phyloP scores from a whole-genome alignment of 2,797 vertebrate genomes.

The Rhadinocentrus ornatus region DNA sequence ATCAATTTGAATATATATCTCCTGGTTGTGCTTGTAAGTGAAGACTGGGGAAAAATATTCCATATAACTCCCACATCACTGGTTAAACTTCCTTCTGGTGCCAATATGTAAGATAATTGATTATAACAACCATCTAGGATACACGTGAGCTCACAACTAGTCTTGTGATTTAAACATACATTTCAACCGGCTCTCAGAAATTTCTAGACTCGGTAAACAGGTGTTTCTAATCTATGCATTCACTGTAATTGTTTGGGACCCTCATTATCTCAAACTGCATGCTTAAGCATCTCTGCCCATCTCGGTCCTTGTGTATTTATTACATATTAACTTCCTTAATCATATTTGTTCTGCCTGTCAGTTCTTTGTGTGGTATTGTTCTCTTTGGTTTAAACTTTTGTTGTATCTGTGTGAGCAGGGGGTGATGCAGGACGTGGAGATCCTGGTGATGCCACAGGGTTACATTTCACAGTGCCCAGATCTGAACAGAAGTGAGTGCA shows the following conservation, averaged over 20 bases:
- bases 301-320: slow-evolving; percentile 22
- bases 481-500: slow-evolving; percentile 96
- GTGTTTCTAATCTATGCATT: slow-evolving; percentile 26
- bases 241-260: background rate
- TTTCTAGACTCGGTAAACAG: background rate
- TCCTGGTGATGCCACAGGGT: slow-evolving; percentile 97
- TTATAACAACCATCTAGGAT: slow-evolving; percentile 22
- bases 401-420: slow-evolving; percentile 81
- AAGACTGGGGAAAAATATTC: slow-evolving; percentile 30
- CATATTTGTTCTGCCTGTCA: slow-evolving; percentile 15
- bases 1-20: slow-evolving; percentile 70
- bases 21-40: slow-evolving; percentile 62
- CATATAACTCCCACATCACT: slow-evolving; percentile 50
- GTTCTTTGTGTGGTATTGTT: slow-evolving; percentile 18
- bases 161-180: slow-evolving; percentile 25
- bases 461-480: slow-evolving; percentile 98
- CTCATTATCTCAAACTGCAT: slow-evolving; percentile 36
- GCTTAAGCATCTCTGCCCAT: slow-evolving; percentile 6
- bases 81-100: slow-evolving; percentile 46
- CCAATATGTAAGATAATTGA: slow-evolving; percentile 58
- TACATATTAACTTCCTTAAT: slow-evolving; percentile 33
- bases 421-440: slow-evolving; percentile 96
- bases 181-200: slow-evolving; percentile 6
- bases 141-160: slow-evolving; percentile 19
- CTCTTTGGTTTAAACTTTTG: slow-evolving; percentile 22